Conservation (phyloP, 2,888 invertebrate species). For the Apodemia duryi region DNA sequence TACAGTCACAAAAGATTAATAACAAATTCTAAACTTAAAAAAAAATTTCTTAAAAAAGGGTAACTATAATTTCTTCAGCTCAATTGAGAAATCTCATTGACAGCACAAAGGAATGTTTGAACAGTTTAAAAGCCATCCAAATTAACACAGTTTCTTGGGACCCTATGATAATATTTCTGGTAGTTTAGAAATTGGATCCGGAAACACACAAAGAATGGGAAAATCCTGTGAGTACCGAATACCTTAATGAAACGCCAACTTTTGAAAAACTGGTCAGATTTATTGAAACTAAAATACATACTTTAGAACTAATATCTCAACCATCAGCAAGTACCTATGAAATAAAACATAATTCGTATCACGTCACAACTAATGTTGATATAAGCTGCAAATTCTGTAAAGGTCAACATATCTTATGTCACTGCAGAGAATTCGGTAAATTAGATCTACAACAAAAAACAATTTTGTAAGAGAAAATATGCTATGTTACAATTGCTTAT, state of each 20-base stretch:
- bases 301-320: conserved; percentile 21
- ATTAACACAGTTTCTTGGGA: conserved; percentile 32
- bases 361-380: conserved; percentile 1
- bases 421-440: conserved; percentile 24
- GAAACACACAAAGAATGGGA: conserved; percentile 33
- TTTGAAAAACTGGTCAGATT: conserved; percentile 23
- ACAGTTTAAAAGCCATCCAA: conserved; percentile 28
- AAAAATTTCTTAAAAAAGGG: conserved; percentile 30
- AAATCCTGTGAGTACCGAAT: conserved; percentile 22
- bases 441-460: conserved; percentile 17
- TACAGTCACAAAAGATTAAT: conserved; percentile 31
- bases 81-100: conserved; percentile 33
- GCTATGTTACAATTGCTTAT: conserved; percentile 25
- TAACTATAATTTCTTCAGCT: conserved; percentile 24
- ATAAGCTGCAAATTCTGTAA: conserved; percentile 20
- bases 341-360: conserved; percentile 7
- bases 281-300: conserved; percentile 28
- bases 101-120: conserved; percentile 22
- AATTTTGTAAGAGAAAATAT: conserved; percentile 21
- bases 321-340: neutral
- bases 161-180: conserved; percentile 34
- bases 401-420: conserved; percentile 24
- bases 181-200: conserved; percentile 32
- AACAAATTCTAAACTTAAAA: conserved; percentile 29
- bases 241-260: conserved; percentile 24